Evolutionary conservation across 2,113 vertebrate genomes (phyloP), one percentile per base, ranked within the genome.

Genomic region (Colistium nudipinnis): DNA sequence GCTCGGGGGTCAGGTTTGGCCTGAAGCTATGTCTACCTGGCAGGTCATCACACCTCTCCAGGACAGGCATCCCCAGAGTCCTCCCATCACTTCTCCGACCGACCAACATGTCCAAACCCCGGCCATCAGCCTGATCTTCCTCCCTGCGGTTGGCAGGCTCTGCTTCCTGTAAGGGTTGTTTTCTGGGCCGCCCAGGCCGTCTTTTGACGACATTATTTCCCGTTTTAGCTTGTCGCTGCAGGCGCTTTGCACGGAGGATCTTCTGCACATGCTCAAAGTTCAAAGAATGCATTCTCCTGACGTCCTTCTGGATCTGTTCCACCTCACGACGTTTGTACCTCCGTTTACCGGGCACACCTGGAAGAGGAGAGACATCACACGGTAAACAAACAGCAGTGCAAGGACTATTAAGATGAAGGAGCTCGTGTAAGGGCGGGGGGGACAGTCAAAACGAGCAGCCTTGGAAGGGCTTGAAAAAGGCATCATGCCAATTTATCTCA

Each of bases 181-280:
- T 99, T 41, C 96, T 92, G 52, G 98, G 98, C 48, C 96, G 93
- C 2, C 97, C 98, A 13, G 97, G 91, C 31, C 94, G 85, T 78
- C 97, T 94, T 92, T 99, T 99, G 72, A 99, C 93, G 44, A 99
- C 96, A 82, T 99, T 99, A 94, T 99, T 99, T 92, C 98, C 98
- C 4, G 97, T 99, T 93, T 99, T 99, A 87, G 98, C 96, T 93
- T 98, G 96, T 93, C 98, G 95, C 93, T 99, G 98, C 88, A 99
- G 95, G 87, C 96, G 91, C 92, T 99, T 99, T 89, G 97, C 97
- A 90, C 96, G 97, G 67, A 99, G 94, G 90, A 99, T 99, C 90
- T 99, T 99, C 93, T 99, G 98, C 86, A 99, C 97, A 0, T 99
- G 98, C 89, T 99, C 97, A 89, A 99, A 93, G 88, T 96, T 99